Evolutionary conservation across 2,113 vertebrate genomes (phyloP).

Genomic region (Peromyscus maniculatus): DNA sequence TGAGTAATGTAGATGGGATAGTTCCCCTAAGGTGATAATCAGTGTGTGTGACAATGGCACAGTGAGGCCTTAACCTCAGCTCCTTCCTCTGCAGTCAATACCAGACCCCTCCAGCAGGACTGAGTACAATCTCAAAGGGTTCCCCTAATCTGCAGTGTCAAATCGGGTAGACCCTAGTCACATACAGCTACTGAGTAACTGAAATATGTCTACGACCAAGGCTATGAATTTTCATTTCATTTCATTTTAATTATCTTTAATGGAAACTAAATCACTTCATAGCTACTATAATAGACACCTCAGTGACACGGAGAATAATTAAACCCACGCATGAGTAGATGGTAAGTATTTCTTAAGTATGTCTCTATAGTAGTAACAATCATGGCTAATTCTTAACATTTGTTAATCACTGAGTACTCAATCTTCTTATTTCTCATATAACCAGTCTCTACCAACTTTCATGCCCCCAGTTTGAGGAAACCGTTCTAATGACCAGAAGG

Average conservation of each 20-base stretch:
- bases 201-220: neutral
- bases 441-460: neutral
- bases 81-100: neutral
- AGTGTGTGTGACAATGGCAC: neutral
- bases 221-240: neutral
- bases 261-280: neutral
- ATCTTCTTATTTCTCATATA: neutral
- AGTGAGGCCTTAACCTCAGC: neutral
- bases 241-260: slow-evolving; percentile 1
- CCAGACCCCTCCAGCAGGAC: too few species aligned
- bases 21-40: neutral
- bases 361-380: neutral
- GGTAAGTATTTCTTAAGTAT: neutral
- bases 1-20: neutral
- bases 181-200: neutral
- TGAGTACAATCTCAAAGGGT: too few species aligned
- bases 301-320: neutral
- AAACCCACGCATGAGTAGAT: neutral
- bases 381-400: neutral
- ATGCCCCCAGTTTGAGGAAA: neutral
- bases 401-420: neutral
- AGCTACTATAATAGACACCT: neutral
- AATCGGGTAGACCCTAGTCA: neutral
- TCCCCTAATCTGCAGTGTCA: neutral
- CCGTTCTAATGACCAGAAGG: neutral